These are phyloP conservation scores for Drosophila serrata DNA, from an alignment of 1,140 invertebrate species.

Conservation along the genomic window DNA sequence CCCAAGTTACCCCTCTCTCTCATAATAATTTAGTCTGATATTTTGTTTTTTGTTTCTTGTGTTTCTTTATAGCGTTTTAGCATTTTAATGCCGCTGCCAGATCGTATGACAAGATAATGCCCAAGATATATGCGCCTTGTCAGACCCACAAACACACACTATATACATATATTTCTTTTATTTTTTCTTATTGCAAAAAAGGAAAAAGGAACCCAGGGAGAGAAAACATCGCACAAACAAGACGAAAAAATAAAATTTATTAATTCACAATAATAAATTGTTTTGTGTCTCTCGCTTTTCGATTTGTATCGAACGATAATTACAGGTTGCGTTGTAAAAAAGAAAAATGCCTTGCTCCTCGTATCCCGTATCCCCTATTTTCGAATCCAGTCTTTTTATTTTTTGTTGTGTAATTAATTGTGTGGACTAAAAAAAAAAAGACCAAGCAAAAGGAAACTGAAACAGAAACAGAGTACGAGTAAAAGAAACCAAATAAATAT, in stretches of 20 bases:
- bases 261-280: slow-evolving; percentile 81
- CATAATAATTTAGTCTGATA: background rate
- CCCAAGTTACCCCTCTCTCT: background rate
- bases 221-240: slow-evolving; percentile 9
- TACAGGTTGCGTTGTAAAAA: slow-evolving; percentile 71
- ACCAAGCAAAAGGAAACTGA: slow-evolving; percentile 2
- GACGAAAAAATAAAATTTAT: slow-evolving; percentile 72
- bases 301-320: slow-evolving; percentile 81
- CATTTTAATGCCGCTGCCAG: slow-evolving; percentile 56
- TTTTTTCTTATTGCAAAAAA: background rate
- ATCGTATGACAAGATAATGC: slow-evolving; percentile 77
- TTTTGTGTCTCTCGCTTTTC: slow-evolving; percentile 78
- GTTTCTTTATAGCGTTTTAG: slow-evolving; percentile 19
- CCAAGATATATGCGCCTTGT: slow-evolving; percentile 74
- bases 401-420: slow-evolving; percentile 70
- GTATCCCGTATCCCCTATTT: slow-evolving; percentile 8
- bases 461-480: slow-evolving; percentile 6
- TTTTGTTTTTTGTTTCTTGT: slow-evolving; percentile 1
- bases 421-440: slow-evolving; percentile 40
- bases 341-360: slow-evolving; percentile 58
- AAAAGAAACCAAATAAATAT: slow-evolving; percentile 10
- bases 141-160: slow-evolving; percentile 41
- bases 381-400: slow-evolving; percentile 15
- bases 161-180: slow-evolving; percentile 6
- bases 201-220: slow-evolving; percentile 8